Base-by-base conservation (phyloP, 1,140 invertebrate genomes). In the Asobara japonica region DNA sequence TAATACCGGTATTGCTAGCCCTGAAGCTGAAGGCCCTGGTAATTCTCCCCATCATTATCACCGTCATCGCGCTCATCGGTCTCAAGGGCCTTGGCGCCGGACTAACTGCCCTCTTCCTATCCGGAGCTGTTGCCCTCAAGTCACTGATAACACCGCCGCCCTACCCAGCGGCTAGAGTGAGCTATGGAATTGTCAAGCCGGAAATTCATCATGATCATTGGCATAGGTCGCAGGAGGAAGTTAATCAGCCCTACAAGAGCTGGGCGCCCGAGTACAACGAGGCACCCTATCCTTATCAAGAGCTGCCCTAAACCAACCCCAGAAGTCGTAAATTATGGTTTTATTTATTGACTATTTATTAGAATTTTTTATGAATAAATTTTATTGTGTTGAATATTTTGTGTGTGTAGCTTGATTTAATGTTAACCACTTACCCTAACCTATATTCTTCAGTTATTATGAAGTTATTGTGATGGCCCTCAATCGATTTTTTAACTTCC, bases 11-110 rank as follows among this genome's bases (percentile, higher is more conserved):
- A 7, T 79, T 93, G 2, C 77, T 93, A 67, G 86, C 88, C 20
- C 78, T 93, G 73, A 91, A 91, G 78, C 76, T 93, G 74, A 93
- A 92, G 81, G 88, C 89, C 22, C 83, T 89, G 22, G 89, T 92
- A 8, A 81, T 92, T 30, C 75, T 92, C 36, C 91, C 91, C n/a
- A 87, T 91, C 13, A 72, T 92, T 25, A 87, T 93, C 31, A 90
- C 90, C 6, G 73, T 89, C 31, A 89, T 92, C 61, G 89, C 89
- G 16, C 80, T 92, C 31, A 87, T 92, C 45, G 89, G 91, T 0
- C 88, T 92, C 74, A 93, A 92, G 76, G 91, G 90, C 48, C 83
- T 93, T 4, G 90, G 90, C 45, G 88, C 89, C 22, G 90, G 91
- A 38, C 78, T 92, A n/a, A 83, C 91, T 73, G 90, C 92, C 1